Conservation (phyloP, 2,113 vertebrate species). For the Aegithalos caudatus region DNA sequence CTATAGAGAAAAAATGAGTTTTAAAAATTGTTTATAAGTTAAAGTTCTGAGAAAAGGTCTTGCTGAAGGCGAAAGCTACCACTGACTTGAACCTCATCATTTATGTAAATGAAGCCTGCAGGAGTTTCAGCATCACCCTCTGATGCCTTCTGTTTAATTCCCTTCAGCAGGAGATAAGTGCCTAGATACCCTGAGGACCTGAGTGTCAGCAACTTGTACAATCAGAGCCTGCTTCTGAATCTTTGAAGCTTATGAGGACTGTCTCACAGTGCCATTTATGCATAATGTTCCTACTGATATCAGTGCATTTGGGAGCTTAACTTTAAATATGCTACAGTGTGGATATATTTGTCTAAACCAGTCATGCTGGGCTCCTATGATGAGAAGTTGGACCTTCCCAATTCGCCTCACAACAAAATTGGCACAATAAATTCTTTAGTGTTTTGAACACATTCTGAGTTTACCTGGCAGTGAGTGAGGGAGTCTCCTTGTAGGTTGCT, state of each 20-base stretch:
- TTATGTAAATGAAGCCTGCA: constrained; percentile 13
- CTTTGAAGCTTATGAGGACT: not conserved
- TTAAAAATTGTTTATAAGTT: not conserved
- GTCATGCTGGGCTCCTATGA: rapidly evolving
- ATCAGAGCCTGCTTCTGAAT: not conserved
- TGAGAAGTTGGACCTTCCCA: not conserved
- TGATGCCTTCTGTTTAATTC: constrained; percentile 40
- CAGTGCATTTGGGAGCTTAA: not conserved
- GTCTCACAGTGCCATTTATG: not conserved
- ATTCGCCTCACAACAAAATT: not conserved
- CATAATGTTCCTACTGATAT: not conserved
- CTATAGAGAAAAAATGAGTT: not conserved
- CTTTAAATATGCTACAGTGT: not conserved
- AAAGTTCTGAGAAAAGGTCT: not conserved
- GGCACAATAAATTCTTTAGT: not conserved
- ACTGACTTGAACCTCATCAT: not conserved
- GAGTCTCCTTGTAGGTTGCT: not conserved
- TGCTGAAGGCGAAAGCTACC: not conserved
- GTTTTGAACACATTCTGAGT: not conserved
- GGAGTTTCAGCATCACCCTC: constrained; percentile 10
- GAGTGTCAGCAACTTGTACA: not conserved
- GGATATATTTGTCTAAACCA: not conserved
- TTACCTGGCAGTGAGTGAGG: not conserved
- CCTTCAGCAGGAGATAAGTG: not conserved
- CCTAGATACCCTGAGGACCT: not conserved